These are phyloP conservation scores for Myotis yumanensis DNA, from an alignment of 2,113 vertebrate species.

Conservation along the genomic window DNA sequence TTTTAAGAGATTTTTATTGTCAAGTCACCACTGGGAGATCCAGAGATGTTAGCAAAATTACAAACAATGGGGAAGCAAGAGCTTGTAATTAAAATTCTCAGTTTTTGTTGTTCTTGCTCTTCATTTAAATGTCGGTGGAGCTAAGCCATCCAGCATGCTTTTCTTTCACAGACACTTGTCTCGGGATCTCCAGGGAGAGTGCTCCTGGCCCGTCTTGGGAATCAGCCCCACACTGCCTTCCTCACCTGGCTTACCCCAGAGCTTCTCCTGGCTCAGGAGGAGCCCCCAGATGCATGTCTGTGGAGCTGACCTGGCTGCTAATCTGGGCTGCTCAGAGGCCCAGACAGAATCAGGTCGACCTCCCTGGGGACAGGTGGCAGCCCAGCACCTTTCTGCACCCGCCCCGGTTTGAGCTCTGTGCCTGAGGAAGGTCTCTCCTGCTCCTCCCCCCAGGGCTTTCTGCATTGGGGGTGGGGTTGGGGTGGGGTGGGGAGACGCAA, in stretches of 20 bases:
- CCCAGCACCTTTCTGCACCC: not conserved
- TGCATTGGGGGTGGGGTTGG: not conserved
- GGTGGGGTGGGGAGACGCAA: too few species aligned
- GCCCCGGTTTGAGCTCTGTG: not conserved
- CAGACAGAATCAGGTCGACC: not conserved
- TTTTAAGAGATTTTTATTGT: slow-evolving; percentile 34
- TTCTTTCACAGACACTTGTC: not conserved
- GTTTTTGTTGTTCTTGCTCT: not conserved
- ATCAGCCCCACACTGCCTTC: not conserved
- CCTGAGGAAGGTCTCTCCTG: not conserved
- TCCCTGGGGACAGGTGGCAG: not conserved
- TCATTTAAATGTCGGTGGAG: slow-evolving; percentile 1
- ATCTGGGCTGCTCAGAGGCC: not conserved
- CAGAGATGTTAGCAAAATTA: not conserved
- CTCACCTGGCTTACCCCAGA: not conserved
- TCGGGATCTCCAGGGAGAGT: not conserved
- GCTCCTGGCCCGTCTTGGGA: not conserved
- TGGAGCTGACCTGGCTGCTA: not conserved
- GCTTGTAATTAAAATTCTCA: slow-evolving; percentile 30
- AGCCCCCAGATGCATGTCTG: not conserved
- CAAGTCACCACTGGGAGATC: slow-evolving; percentile 14
- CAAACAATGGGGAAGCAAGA: slow-evolving; percentile 7
- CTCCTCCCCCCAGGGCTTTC: not conserved
- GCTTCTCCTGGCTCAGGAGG: not conserved
- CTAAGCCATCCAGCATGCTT: not conserved